phyloP scores from a whole-genome alignment of 2,113 vertebrate genomes.

The Gasterosteus nipponicus region DNA sequence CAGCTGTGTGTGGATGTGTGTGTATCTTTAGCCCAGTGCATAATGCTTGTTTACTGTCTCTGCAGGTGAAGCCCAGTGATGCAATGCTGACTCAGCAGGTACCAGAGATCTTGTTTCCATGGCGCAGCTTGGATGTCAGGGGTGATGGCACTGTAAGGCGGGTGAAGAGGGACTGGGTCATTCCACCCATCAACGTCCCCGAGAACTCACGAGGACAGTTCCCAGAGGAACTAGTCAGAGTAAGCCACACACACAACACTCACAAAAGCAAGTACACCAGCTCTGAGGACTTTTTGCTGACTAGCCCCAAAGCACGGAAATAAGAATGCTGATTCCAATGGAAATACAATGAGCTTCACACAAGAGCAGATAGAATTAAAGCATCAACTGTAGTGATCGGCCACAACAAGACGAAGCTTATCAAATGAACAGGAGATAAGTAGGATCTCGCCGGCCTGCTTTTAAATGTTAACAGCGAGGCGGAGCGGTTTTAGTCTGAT shows the following conservation, averaged over 20 bases:
- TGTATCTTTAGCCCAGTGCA: constrained; percentile 6
- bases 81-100: constrained; percentile 76
- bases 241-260: constrained; percentile 72
- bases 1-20: background rate
- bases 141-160: constrained; percentile 86
- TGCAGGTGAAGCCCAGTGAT: constrained; percentile 62
- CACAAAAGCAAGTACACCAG: background rate
- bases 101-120: constrained; percentile 91
- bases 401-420: background rate
- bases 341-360: background rate
- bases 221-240: constrained; percentile 96
- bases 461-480: background rate
- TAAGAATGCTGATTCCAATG: background rate
- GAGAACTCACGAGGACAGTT: constrained; percentile 97
- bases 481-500: constrained; percentile 6
- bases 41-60: constrained; percentile 54
- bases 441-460: background rate
- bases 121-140: constrained; percentile 79
- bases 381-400: background rate
- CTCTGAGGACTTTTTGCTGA: background rate
- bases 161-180: constrained; percentile 99
- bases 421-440: constrained; percentile 1
- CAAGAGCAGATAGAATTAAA: constrained; percentile 8
- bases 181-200: constrained; percentile 96
- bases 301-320: constrained; percentile 2